Evolutionary conservation across 2,888 invertebrate genomes (phyloP), one percentile per base, ranked within the genome.

Genomic region (Uloborus plumipes): DNA sequence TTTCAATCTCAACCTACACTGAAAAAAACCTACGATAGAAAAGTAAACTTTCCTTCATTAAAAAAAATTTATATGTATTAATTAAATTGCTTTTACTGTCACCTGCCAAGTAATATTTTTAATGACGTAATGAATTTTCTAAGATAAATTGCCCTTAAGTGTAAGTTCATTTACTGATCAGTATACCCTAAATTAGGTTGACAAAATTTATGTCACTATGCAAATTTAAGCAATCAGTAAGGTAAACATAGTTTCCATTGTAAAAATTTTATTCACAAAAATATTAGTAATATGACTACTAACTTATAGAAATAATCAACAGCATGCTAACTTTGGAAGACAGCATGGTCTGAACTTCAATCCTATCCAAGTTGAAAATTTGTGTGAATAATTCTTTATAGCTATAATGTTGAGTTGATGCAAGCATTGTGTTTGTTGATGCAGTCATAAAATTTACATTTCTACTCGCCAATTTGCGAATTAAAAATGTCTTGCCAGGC

Each of bases 391-490:
- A 20, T 50, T 82, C 73, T 69, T 62, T 69, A 15, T 39, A 47
- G 1, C 72, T 80, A 50, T 77, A 84, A 65, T 85, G 81, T 31
- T 76, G 72, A n/a, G n/a, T n/a, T n/a, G n/a, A 26, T 18, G 71
- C 85, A 2, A 89, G 85, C 7, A 89, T 89, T 79, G 88, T 88
- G 18, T 88, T 86, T 16, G 88, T 88, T 6, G 89, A 89, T 22
- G 89, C 86, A 0, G 88, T 89, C 85, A 89, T 89, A 2, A 89
- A 88, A 66, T 88, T 85, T 69, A 89, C 85, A 4, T 79, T 72
- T 89, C 89, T 77, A 88, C 89, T 80, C 9, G 69, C 73, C 62
- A 74, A 73, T 55, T 64, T 74, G 20, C 65, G 22, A 20, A 80
- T 80, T 13, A 64, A 74, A n/a, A 67, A 79, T 39, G 79, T 59